These are phyloP conservation scores for Apus apus DNA, from an alignment of 2,113 vertebrate species.

Conservation along the genomic window DNA sequence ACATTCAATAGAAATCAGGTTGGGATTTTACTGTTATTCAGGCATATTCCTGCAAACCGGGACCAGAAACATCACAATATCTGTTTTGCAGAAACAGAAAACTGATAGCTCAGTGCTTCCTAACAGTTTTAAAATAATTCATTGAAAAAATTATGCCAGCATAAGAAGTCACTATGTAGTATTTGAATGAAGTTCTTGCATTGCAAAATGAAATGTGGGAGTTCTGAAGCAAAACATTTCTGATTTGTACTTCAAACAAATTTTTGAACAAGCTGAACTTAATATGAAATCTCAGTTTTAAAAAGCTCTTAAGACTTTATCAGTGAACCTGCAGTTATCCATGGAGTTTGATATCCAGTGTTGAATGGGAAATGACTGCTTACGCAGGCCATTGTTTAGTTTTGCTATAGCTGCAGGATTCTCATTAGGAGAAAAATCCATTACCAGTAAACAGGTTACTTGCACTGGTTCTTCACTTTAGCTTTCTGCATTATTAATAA, in stretches of 20 bases:
- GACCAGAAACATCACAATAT: neutral
- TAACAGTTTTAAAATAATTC: neutral
- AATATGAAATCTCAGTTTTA: neutral
- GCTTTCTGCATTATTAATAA: slow-evolving; percentile 61
- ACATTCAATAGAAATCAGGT: neutral
- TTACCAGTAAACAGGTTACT: slow-evolving; percentile 21
- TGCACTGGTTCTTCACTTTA: slow-evolving; percentile 20
- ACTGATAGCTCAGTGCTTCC: neutral
- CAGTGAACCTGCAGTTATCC: neutral
- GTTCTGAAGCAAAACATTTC: neutral
- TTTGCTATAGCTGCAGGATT: neutral
- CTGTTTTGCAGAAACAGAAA: neutral
- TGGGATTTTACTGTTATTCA: neutral
- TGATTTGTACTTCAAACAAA: neutral
- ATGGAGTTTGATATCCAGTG: neutral
- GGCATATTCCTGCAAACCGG: neutral
- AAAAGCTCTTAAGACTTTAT: neutral
- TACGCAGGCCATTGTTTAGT: neutral
- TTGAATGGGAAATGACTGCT: neutral
- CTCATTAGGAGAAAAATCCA: neutral
- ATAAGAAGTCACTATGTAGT: neutral
- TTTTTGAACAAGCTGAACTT: neutral
- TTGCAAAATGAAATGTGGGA: neutral
- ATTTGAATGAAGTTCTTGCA: neutral
- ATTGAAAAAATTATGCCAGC: neutral